phyloP scores from a whole-genome alignment of 2,888 invertebrate species.

The Electrophaes corylata region DNA sequence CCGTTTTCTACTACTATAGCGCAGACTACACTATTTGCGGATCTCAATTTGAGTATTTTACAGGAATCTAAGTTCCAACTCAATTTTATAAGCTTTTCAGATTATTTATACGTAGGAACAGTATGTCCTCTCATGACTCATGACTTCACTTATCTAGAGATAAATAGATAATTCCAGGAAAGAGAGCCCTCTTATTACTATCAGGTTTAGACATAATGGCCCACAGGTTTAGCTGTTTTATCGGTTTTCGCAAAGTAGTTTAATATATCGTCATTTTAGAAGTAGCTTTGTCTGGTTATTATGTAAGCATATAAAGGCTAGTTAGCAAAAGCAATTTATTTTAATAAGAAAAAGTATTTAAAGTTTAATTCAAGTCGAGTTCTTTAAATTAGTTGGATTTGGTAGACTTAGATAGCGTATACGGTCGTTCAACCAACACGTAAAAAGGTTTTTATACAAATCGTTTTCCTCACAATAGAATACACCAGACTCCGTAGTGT shows the following conservation, averaged over 20 bases:
- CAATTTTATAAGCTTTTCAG: constrained; percentile 23
- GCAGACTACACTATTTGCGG: background rate
- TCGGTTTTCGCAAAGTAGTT: background rate
- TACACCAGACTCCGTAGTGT: constrained; percentile 6
- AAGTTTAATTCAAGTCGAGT: background rate
- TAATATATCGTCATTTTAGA: background rate
- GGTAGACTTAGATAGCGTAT: constrained; percentile 6
- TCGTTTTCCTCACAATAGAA: constrained; percentile 7
- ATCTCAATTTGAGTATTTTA: background rate
- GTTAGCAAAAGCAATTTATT: too few relatives aligned
- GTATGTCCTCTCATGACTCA: constrained; percentile 28
- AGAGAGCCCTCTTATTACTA: background rate
- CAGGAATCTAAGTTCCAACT: constrained; percentile 12
- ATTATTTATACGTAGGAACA: constrained; percentile 28
- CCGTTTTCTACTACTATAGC: too few relatives aligned
- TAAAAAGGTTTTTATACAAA: constrained; percentile 19
- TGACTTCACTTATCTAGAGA: constrained; percentile 39
- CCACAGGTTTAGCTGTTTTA: background rate
- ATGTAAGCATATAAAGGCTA: too few relatives aligned
- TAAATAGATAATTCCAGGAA: constrained; percentile 5
- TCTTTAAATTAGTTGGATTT: constrained; percentile 7
- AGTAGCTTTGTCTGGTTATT: background rate
- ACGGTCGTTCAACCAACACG: constrained; percentile 20
- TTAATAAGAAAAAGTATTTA: background rate
- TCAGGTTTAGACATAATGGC: background rate